Evolutionary conservation across 1,140 invertebrate genomes (phyloP).

Genomic region (Galleria mellonella): DNA sequence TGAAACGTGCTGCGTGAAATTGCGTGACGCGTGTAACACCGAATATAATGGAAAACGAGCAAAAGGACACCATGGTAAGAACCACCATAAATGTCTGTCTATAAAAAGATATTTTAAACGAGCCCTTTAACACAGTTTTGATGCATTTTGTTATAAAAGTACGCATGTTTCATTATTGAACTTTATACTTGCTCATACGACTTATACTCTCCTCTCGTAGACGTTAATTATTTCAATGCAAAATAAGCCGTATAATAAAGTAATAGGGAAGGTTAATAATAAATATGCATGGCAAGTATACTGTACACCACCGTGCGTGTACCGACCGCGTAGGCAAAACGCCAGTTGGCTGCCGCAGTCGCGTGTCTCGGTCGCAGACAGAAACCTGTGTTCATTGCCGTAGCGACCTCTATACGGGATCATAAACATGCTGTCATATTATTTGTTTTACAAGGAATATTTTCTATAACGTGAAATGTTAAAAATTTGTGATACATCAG

Average conservation of each 20-base stretch:
- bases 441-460: background rate
- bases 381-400: slow-evolving; percentile 19
- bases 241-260: slow-evolving; percentile 4
- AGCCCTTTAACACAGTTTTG: too few species aligned
- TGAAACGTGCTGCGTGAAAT: too few species aligned
- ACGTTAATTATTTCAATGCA: background rate
- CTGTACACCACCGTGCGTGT: slow-evolving; percentile 14
- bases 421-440: slow-evolving; percentile 7
- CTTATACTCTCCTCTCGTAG: background rate
- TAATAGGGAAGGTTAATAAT: background rate
- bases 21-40: too few species aligned
- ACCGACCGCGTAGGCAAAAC: slow-evolving; percentile 53
- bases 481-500: background rate
- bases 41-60: background rate
- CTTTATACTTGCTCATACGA: background rate
- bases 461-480: background rate
- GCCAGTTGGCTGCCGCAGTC: slow-evolving; percentile 60
- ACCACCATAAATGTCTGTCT: too few species aligned
- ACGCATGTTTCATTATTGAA: too few species aligned
- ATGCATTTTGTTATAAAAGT: too few species aligned
- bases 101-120: too few species aligned
- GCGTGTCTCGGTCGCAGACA: slow-evolving; percentile 35
- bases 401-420: slow-evolving; percentile 24
- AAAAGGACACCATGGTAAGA: background rate
- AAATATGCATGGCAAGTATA: slow-evolving; percentile 4